These are phyloP conservation scores for Ascaphus truei DNA, from an alignment of 2,113 vertebrate genomes.

Conservation along the genomic window DNA sequence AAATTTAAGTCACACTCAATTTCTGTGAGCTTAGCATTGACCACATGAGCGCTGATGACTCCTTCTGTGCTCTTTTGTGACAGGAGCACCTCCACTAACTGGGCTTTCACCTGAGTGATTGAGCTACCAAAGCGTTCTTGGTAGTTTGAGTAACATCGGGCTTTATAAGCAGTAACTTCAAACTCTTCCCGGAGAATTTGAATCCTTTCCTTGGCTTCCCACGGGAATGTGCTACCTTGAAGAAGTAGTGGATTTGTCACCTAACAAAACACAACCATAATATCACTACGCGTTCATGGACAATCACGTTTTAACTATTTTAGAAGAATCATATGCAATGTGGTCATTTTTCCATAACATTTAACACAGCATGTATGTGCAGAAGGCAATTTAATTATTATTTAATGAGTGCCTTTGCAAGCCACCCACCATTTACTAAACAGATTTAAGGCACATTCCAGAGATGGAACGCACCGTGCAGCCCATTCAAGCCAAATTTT, in stretches of 20 bases:
- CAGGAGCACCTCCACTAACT: slow-evolving; percentile 24
- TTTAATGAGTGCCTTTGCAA: too few species aligned
- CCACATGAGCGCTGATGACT: slow-evolving; percentile 13
- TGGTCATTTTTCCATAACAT: too few species aligned
- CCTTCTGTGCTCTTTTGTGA: slow-evolving; percentile 19
- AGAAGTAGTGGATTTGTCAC: slow-evolving; percentile 50
- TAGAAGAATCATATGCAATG: too few species aligned
- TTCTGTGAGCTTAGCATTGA: slow-evolving; percentile 49
- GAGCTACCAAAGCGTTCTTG: slow-evolving; percentile 35
- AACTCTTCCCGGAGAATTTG: slow-evolving; percentile 44
- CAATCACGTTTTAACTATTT: too few species aligned
- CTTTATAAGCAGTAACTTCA: slow-evolving; percentile 39
- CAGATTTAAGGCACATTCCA: too few species aligned
- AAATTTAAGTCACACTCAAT: slow-evolving; percentile 52
- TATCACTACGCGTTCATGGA: too few species aligned
- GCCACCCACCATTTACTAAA: too few species aligned
- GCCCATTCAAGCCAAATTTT: too few species aligned
- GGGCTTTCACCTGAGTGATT: not conserved
- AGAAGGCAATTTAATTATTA: too few species aligned
- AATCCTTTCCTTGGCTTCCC: slow-evolving; percentile 45
- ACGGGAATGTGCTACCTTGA: slow-evolving; percentile 30
- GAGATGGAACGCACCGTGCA: too few species aligned
- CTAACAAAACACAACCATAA: slow-evolving; percentile 31
- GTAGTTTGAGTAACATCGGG: slow-evolving; percentile 42
- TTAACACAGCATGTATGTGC: too few species aligned